Evolutionary conservation across 2,797 vertebrate genomes (phyloP).

Genomic region (Paguma larvata): DNA sequence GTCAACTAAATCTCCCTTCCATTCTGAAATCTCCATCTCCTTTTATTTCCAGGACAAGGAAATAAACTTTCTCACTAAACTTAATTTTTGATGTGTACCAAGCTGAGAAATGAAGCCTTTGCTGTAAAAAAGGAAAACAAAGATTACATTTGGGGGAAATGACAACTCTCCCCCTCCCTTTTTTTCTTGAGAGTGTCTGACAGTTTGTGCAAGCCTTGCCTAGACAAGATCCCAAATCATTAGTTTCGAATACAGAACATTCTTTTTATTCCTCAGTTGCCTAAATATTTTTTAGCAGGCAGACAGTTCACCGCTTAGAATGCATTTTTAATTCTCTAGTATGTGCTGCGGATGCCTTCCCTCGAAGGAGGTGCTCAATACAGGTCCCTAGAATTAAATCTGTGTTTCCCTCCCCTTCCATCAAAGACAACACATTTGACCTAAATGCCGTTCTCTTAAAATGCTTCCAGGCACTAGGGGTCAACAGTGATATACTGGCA

Average conservation of each 20-base stretch:
- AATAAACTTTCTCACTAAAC: background rate
- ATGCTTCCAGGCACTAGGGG: background rate
- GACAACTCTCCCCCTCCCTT: background rate
- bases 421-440: background rate
- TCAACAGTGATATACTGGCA: background rate
- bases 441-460: background rate
- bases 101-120: background rate
- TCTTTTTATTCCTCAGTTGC: background rate
- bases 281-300: conserved; percentile 13
- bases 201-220: conserved; percentile 29
- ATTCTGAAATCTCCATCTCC: background rate
- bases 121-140: background rate
- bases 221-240: background rate
- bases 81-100: background rate
- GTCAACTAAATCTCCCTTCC: background rate
- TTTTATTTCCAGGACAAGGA: background rate
- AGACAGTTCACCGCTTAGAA: background rate
- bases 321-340: background rate
- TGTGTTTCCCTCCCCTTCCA: background rate
- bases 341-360: background rate
- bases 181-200: background rate
- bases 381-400: background rate
- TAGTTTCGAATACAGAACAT: background rate
- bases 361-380: background rate
- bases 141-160: background rate